Conservation (phyloP, 2,888 invertebrate genomes). For the Neoitamus cyanurus region DNA sequence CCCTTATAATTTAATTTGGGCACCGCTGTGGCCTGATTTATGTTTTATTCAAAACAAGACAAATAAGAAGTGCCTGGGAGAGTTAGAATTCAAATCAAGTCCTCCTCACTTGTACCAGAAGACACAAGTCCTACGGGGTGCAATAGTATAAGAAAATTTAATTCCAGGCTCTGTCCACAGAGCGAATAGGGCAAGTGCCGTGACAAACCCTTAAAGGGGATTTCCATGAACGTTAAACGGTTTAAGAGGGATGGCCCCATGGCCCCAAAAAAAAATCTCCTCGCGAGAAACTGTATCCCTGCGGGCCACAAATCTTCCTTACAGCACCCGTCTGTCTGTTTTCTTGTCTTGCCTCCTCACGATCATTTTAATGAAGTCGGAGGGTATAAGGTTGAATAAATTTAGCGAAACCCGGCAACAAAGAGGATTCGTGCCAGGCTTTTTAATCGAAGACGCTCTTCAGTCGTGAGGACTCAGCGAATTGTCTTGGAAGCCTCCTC, state of each 20-base stretch:
- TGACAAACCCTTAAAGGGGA: background rate
- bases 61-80: background rate
- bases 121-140: background rate
- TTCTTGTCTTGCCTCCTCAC: background rate
- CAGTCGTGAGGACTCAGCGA: background rate
- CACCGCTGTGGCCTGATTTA: background rate
- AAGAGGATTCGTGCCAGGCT: background rate
- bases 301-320: background rate
- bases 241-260: background rate
- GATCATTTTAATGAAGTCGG: background rate
- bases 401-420: background rate
- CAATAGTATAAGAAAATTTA: background rate
- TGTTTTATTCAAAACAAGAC: background rate
- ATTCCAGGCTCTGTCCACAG: background rate
- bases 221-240: background rate
- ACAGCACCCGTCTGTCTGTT: background rate
- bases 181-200: background rate
- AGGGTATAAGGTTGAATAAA: background rate
- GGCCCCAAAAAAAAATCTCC: background rate
- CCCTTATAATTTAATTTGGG: background rate
- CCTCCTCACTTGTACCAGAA: background rate
- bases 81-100: background rate
- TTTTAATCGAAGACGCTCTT: background rate
- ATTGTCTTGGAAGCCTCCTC: background rate
- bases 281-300: background rate